Evolutionary conservation across 2,113 vertebrate genomes (phyloP), one percentile per base, ranked within the genome.

Genomic region (Crotalus tigris): DNA sequence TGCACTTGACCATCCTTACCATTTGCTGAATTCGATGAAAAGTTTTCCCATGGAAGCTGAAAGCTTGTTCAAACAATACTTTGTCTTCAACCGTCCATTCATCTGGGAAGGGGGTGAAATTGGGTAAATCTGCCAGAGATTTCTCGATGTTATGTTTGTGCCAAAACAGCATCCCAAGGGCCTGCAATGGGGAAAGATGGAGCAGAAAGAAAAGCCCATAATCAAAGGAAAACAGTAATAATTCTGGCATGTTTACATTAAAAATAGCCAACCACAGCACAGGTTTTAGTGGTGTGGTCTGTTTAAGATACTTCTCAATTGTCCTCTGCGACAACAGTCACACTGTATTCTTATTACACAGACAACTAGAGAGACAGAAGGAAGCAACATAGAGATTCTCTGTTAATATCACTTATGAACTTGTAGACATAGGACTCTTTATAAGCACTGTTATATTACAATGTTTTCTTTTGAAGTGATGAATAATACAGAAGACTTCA

Each of bases 21-120:
- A 99, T 99, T 96, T 99, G 99, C 92, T 99, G 99, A 96, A 99
- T 99, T 93, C 99, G 98, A 93, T 99, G 99, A 95, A 99, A 99
- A 54, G 98, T 99, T 96, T 99, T 99, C 89, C 99, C 99, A 0
- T 99, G 99, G 96, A 99, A 99, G 96, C 99, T 99, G 97, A 99
- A 99, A 92, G 99, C 99, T 94, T 99, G 99, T 92, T 99, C 99
- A 94, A 99, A 99, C 69, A 99, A 97, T 54, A 99, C 99, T 95
- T 98, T 98, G 97, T 99, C 99, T 97, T 99, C 99, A 97, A 99
- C 99, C 1, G 99, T 99, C 99, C 99, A 99, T 97, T 99, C 99
- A 92, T 99, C 99, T 58, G 99, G 99, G 95, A 99, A 99, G 0
- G 99, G 99, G 86, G 99, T 99, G 94, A 99, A 99, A 98, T 99